Conservation (phyloP, 2,797 vertebrate genomes). For the Oreortyx pictus region DNA sequence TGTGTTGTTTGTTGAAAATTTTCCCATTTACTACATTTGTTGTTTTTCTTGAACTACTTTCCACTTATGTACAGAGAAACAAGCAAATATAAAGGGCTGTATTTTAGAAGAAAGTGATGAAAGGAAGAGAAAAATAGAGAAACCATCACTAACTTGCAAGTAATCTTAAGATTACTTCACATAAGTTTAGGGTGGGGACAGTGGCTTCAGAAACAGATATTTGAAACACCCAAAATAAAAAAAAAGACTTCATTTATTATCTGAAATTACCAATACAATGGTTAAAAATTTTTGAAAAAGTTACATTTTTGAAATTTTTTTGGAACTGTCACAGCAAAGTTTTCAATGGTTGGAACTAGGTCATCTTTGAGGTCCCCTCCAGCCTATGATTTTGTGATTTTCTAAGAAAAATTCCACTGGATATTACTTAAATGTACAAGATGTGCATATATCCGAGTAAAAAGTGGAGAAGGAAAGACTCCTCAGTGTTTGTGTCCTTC, state of each 20-base stretch:
- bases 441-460: not conserved
- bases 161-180: not conserved
- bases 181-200: not conserved
- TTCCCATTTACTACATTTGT: not conserved
- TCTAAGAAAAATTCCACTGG: not conserved
- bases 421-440: not conserved
- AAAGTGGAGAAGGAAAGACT: not conserved
- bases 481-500: accelerated
- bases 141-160: not conserved
- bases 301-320: not conserved
- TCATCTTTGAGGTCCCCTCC: too few species aligned
- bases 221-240: accelerated
- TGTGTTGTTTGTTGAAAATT: not conserved
- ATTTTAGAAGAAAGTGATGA: not conserved
- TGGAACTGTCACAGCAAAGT: not conserved
- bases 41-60: not conserved
- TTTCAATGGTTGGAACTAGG: accelerated
- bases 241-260: not conserved
- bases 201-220: not conserved
- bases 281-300: not conserved
- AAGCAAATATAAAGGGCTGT: not conserved
- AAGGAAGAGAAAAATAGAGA: not conserved
- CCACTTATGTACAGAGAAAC: not conserved
- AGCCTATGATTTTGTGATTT: not conserved
- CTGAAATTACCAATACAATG: not conserved